Evolutionary conservation across 1,140 invertebrate species (phyloP).

Genomic region (Harlomillsia oculata): DNA sequence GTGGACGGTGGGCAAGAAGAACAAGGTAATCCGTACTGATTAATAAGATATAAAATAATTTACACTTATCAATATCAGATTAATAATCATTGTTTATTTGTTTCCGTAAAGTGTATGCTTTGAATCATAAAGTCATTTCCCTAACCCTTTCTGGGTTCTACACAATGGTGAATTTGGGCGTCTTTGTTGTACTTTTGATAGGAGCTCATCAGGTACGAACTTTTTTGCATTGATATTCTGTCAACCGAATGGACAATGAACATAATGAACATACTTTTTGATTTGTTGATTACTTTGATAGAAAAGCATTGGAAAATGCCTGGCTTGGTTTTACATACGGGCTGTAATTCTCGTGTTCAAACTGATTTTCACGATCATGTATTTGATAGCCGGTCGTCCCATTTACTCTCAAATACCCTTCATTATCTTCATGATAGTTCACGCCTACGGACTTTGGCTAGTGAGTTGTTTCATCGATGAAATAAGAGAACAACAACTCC

Average conservation of each 20-base stretch:
- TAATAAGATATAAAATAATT: background rate
- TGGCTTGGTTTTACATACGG: constrained; percentile 21
- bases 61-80: background rate
- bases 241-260: too few species aligned
- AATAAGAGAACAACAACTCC: background rate
- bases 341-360: constrained; percentile 24
- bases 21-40: background rate
- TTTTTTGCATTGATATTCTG: too few species aligned
- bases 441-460: constrained; percentile 15
- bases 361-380: constrained; percentile 10
- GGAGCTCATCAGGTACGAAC: constrained; percentile 4
- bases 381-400: constrained; percentile 15
- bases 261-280: background rate
- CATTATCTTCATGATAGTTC: constrained; percentile 11
- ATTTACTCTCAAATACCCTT: constrained; percentile 21
- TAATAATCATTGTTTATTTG: background rate
- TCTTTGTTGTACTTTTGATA: constrained; percentile 7
- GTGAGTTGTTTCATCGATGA: constrained; percentile 15
- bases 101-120: background rate
- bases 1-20: background rate
- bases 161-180: constrained; percentile 5
- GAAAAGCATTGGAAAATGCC: constrained; percentile 12
- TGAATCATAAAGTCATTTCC: constrained; percentile 17
- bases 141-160: constrained; percentile 12
- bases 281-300: background rate